Evolutionary conservation across 1,140 invertebrate genomes (phyloP).

Genomic region (Acromyrmex heyeri): DNA sequence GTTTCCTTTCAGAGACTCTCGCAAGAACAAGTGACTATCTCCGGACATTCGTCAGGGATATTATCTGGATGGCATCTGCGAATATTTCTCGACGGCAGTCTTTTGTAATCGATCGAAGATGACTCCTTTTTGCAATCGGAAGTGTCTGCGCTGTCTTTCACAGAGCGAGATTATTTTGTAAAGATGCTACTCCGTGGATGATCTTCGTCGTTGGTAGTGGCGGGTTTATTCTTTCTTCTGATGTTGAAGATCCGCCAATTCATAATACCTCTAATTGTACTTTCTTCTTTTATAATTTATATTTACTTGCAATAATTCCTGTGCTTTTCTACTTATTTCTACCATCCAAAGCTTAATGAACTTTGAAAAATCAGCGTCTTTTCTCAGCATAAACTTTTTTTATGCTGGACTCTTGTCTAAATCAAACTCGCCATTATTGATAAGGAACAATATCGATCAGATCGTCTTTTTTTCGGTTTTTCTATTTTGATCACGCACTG

Average conservation of each 20-base stretch:
- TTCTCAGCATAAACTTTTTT: background rate
- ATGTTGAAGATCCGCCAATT: slow-evolving; percentile 2
- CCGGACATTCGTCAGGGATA: slow-evolving; percentile 2
- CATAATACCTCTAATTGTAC: background rate
- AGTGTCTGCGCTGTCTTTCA: background rate
- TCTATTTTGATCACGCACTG: slow-evolving; percentile 22
- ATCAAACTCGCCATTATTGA: background rate
- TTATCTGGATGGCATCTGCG: slow-evolving; percentile 59
- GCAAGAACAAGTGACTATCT: slow-evolving; percentile 29
- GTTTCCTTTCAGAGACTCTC: slow-evolving; percentile 4
- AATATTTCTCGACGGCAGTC: slow-evolving; percentile 13
- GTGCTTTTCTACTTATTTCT: slow-evolving; percentile 14
- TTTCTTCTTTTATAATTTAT: background rate
- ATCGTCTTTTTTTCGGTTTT: background rate
- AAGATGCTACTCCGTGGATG: background rate
- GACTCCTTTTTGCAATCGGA: background rate
- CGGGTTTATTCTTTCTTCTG: background rate
- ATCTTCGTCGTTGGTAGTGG: background rate
- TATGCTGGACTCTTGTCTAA: background rate
- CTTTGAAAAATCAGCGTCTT: slow-evolving; percentile 5
- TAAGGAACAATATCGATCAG: slow-evolving; percentile 25
- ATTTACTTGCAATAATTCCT: background rate
- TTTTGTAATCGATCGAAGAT: slow-evolving; percentile 32
- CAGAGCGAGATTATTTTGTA: slow-evolving; percentile 16
- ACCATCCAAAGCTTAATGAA: background rate